These are phyloP conservation scores for Anorthoa munda DNA, from an alignment of 2,888 invertebrate genomes.

Conservation along the genomic window DNA sequence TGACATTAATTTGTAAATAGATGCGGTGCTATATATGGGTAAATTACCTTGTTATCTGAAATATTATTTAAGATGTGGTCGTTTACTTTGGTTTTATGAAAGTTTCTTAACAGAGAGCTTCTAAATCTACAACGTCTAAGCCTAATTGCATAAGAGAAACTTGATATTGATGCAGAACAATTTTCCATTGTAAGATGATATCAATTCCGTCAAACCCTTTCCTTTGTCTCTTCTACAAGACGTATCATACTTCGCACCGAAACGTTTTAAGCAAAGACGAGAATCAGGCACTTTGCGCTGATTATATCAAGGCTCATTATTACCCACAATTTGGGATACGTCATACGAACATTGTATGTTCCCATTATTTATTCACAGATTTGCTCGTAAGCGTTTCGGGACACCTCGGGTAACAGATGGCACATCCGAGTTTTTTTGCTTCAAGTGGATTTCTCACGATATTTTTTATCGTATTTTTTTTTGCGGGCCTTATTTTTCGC, in stretches of 20 bases:
- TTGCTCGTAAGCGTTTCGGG: conserved; percentile 70
- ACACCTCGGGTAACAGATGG: conserved; percentile 79
- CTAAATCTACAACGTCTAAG: not conserved
- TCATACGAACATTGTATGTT: conserved; percentile 45
- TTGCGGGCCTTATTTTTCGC: conserved; percentile 25
- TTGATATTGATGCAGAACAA: not conserved
- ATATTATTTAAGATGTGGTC: conserved; percentile 7
- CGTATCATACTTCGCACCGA: conserved; percentile 1
- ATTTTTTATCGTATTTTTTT: conserved; percentile 58
- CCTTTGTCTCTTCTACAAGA: conserved; percentile 28
- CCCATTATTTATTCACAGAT: conserved; percentile 80
- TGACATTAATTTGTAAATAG: conserved; percentile 52
- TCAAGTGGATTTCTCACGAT: conserved; percentile 76
- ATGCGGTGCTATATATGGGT: conserved; percentile 5
- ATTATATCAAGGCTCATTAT: conserved; percentile 50
- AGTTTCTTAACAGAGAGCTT: not conserved
- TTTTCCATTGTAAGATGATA: not conserved
- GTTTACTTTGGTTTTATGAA: conserved; percentile 2
- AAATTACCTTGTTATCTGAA: not conserved
- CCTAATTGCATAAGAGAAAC: not conserved
- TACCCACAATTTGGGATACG: conserved; percentile 49
- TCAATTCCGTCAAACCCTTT: conserved; percentile 12
- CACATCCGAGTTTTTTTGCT: conserved; percentile 79
- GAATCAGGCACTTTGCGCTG: conserved; percentile 37
- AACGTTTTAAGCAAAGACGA: conserved; percentile 21